Conservation (phyloP, 2,113 vertebrate genomes). For the Apteryx owenii region DNA sequence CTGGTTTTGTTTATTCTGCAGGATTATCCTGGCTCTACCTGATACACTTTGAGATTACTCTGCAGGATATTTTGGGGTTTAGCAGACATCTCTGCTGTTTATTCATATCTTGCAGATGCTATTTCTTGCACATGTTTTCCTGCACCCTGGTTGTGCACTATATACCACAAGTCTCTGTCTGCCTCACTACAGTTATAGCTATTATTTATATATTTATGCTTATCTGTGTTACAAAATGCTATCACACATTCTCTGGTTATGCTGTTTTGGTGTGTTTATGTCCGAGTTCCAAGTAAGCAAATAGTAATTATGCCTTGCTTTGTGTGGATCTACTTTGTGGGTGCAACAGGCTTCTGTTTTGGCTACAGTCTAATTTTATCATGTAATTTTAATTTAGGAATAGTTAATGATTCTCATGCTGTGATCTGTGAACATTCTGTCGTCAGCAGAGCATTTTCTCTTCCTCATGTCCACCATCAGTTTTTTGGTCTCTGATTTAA, state of each 20-base stretch:
- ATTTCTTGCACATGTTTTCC: not conserved
- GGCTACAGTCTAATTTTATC: not conserved
- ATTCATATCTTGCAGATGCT: not conserved
- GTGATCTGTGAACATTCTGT: not conserved
- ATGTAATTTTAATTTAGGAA: not conserved
- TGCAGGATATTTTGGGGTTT: not conserved
- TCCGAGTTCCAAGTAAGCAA: not conserved
- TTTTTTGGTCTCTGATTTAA: not conserved
- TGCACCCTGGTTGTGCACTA: not conserved
- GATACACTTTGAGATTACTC: not conserved
- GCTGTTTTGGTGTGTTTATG: not conserved
- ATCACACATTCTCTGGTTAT: not conserved
- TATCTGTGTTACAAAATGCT: not conserved
- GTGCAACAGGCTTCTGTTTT: too few species aligned
- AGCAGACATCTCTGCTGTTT: not conserved
- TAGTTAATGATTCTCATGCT: not conserved
- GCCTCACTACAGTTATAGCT: not conserved
- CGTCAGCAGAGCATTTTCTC: not conserved
- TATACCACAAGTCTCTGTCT: not conserved
- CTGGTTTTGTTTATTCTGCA: not conserved
- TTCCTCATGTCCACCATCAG: not conserved
- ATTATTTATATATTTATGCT: not conserved
- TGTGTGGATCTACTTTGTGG: too few species aligned
- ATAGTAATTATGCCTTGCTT: too few species aligned
- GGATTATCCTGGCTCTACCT: not conserved